These are phyloP conservation scores for Mamestra brassicae DNA, from an alignment of 2,888 invertebrate genomes.

Conservation along the genomic window DNA sequence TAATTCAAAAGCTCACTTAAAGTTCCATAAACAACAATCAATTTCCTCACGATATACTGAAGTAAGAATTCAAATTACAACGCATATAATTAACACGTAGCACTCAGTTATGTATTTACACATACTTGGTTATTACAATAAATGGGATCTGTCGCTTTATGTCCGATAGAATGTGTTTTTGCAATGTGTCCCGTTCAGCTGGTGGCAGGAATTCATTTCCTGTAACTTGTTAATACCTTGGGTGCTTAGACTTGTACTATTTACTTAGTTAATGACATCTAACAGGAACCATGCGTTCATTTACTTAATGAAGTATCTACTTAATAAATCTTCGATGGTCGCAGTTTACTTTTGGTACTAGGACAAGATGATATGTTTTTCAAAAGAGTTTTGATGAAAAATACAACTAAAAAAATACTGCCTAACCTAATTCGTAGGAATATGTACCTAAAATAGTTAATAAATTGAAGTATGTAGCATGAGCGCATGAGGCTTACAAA, in stretches of 20 bases:
- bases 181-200: slow-evolving; percentile 20
- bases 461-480: no score
- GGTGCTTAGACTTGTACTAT: slow-evolving; percentile 2
- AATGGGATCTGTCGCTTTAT: slow-evolving; percentile 39
- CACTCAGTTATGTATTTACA: slow-evolving; percentile 15
- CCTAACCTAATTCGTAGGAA: no score
- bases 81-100: slow-evolving; percentile 28
- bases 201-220: slow-evolving; percentile 53
- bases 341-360: no score
- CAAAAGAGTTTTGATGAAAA: no score
- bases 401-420: no score
- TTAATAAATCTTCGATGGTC: not conserved
- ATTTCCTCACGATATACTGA: not conserved
- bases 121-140: slow-evolving; percentile 35
- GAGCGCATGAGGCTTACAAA: no score
- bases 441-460: no score
- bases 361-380: no score
- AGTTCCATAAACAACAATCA: not conserved
- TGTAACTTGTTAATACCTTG: slow-evolving; percentile 15
- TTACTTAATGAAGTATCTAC: not conserved
- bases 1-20: not conserved
- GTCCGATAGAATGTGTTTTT: slow-evolving; percentile 45
- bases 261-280: slow-evolving; percentile 12
- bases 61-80: slow-evolving; percentile 32
- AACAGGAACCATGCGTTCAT: not conserved